phyloP scores from a whole-genome alignment of 2,113 vertebrate genomes.

The Xyrauchen texanus region DNA sequence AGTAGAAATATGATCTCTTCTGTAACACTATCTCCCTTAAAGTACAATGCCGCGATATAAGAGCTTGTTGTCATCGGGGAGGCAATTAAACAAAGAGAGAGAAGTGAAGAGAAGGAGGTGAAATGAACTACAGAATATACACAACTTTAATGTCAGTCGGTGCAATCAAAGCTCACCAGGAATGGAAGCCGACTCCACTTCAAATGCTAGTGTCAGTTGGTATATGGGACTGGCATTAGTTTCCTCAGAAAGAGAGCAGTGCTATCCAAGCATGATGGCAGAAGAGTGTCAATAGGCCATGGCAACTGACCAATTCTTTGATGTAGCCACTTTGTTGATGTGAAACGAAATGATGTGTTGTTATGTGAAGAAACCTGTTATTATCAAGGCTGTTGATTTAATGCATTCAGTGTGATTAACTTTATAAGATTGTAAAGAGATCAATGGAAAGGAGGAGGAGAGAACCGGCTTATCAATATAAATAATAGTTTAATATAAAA shows the following conservation, averaged over 20 bases:
- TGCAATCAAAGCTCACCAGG: constrained; percentile 23
- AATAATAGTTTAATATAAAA: too few relatives aligned
- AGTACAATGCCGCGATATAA: not conserved
- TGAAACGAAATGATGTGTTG: not conserved
- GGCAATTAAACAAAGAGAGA: constrained; percentile 37
- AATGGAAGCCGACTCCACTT: constrained; percentile 32
- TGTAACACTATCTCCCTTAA: constrained; percentile 13
- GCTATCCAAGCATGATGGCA: not conserved
- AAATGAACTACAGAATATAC: constrained; percentile 19
- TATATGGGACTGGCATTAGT: constrained; percentile 16
- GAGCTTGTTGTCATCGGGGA: constrained; percentile 30
- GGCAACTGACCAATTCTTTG: not conserved
- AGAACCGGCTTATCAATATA: too few relatives aligned
- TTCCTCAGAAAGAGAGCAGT: constrained; percentile 12
- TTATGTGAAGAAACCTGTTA: not conserved
- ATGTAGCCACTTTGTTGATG: not conserved
- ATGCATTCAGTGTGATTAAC: too few relatives aligned
- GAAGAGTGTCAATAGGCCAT: not conserved
- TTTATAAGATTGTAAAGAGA: too few relatives aligned
- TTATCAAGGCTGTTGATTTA: too few relatives aligned
- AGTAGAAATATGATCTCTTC: constrained; percentile 14
- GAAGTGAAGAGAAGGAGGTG: constrained; percentile 13
- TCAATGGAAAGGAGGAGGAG: too few relatives aligned
- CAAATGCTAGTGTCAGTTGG: constrained; percentile 21
- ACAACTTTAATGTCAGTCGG: constrained; percentile 11